Evolutionary conservation across 2,113 vertebrate genomes (phyloP).

Genomic region (Chloebia gouldiae): DNA sequence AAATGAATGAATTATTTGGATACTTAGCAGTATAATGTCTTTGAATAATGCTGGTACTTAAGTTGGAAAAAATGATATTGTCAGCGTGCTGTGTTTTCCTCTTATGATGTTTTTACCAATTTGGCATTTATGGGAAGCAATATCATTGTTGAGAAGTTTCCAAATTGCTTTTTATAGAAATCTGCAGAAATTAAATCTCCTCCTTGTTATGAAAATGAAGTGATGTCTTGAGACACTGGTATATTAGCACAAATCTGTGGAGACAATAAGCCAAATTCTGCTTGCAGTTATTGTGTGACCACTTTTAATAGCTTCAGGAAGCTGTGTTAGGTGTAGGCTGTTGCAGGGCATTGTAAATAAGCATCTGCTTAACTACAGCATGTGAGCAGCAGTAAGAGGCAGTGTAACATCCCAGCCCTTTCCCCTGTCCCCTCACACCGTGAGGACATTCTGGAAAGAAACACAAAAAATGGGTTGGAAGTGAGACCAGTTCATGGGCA

Average conservation of each 20-base stretch:
- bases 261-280: slow-evolving; percentile 38
- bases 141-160: slow-evolving; percentile 66
- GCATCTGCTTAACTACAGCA: neutral
- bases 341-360: neutral
- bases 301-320: neutral
- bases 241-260: slow-evolving; percentile 41
- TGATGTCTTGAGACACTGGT: slow-evolving; percentile 37
- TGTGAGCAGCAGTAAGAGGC: neutral
- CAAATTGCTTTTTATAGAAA: slow-evolving; percentile 68
- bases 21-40: slow-evolving; percentile 53
- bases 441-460: fast-evolving
- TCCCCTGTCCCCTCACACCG: fast-evolving
- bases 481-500: neutral
- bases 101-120: slow-evolving; percentile 50
- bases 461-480: neutral
- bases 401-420: neutral
- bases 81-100: slow-evolving; percentile 39
- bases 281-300: neutral
- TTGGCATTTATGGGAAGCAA: slow-evolving; percentile 61
- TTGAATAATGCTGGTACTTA: slow-evolving; percentile 65
- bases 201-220: slow-evolving; percentile 68
- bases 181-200: slow-evolving; percentile 62
- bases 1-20: slow-evolving; percentile 58
- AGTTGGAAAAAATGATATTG: slow-evolving; percentile 33
- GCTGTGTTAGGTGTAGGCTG: neutral